These are phyloP conservation scores for Botrylloides violaceus DNA, from an alignment of 23 tunicate species.

Conservation along the genomic window DNA sequence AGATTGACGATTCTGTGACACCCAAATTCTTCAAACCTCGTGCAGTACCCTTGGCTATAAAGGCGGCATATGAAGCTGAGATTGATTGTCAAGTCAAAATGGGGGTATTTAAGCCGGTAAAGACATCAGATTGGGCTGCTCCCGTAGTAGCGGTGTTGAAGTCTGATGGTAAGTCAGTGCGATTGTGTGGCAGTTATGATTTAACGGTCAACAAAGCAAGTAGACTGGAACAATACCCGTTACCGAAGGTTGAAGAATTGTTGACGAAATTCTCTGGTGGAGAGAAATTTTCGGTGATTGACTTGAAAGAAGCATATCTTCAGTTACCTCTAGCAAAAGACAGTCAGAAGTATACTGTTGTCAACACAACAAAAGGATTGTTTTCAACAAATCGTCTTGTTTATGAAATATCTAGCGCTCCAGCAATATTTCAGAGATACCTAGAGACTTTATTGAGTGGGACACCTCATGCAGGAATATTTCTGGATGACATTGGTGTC, in stretches of 20 bases:
- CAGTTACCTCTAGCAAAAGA: background rate
- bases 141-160: background rate
- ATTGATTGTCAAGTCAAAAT: too few species aligned
- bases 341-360: background rate
- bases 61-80: too few species aligned
- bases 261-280: too few species aligned
- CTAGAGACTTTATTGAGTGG: background rate
- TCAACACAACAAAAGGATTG: background rate
- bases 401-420: background rate
- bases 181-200: conserved; percentile 1
- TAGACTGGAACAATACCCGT: too few species aligned
- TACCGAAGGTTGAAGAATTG: too few species aligned
- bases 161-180: background rate
- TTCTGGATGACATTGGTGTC: background rate
- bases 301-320: background rate
- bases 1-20: too few species aligned
- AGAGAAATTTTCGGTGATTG: too few species aligned
- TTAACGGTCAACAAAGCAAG: background rate
- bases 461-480: background rate
- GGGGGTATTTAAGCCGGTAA: background rate
- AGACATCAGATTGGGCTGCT: background rate
- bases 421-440: background rate
- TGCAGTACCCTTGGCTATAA: too few species aligned
- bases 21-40: too few species aligned
- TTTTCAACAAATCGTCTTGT: background rate